Evolutionary conservation across 2,113 vertebrate genomes (phyloP).

Genomic region (Acrocephalus arundinaceus): DNA sequence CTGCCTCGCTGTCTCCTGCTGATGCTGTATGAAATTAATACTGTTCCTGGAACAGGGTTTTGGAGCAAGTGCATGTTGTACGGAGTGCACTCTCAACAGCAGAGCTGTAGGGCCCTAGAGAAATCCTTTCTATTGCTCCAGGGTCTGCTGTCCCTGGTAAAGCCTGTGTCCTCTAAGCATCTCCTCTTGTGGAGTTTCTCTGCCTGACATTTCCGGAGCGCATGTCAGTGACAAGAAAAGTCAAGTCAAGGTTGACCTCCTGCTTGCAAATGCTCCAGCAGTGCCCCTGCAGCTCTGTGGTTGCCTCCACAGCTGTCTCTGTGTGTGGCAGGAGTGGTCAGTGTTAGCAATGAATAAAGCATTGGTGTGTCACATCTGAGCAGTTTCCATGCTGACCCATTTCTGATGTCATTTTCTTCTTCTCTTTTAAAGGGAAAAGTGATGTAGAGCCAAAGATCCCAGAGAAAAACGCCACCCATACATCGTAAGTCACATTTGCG

Average conservation of each 20-base stretch:
- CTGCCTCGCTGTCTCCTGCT: not conserved
- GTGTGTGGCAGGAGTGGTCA: not conserved
- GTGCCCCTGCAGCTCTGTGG: not conserved
- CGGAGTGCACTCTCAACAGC: not conserved
- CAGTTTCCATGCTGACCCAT: slow-evolving; percentile 26
- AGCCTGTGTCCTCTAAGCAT: not conserved
- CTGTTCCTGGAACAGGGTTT: not conserved
- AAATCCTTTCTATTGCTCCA: not conserved
- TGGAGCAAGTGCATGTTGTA: not conserved
- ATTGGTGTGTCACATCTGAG: slow-evolving; percentile 29
- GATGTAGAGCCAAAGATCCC: slow-evolving; percentile 83
- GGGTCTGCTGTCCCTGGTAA: not conserved
- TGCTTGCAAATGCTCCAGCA: not conserved
- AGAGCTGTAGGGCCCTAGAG: not conserved
- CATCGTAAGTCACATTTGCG: slow-evolving; percentile 88
- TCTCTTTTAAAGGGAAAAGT: slow-evolving; percentile 82
- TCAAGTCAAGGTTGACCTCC: not conserved
- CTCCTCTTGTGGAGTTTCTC: not conserved
- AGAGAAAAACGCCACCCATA: slow-evolving; percentile 85
- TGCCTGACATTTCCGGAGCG: not conserved
- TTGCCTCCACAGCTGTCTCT: not conserved
- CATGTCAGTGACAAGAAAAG: not conserved
- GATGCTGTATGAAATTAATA: not conserved
- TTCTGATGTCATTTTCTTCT: slow-evolving; percentile 65
- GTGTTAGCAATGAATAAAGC: slow-evolving; percentile 23